A percentile compares a stretch with the other conserved stretches of the same genome.
These are phyloP conservation scores for Tuta absoluta DNA, from an alignment of 2,888 invertebrate genomes.

Conservation along the genomic window DNA sequence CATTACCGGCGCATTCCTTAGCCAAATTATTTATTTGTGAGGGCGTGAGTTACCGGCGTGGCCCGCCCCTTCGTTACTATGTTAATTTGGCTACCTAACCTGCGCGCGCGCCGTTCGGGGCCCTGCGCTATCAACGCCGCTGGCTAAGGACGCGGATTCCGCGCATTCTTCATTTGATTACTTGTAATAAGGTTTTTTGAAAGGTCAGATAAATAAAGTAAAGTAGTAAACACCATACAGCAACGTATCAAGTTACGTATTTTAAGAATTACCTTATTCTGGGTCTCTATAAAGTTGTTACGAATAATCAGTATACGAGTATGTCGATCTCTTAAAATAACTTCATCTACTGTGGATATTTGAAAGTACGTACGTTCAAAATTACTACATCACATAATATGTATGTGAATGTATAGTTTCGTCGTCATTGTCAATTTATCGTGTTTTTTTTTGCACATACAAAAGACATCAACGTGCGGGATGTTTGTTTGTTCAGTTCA, in stretches of 20 bases:
- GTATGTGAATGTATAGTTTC: too few relatives aligned
- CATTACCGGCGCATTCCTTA: constrained; percentile 56
- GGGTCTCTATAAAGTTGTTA: too few relatives aligned
- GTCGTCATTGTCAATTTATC: neutral
- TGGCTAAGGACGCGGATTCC: constrained; percentile 19
- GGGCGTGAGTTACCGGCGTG: constrained; percentile 74
- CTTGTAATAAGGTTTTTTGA: constrained; percentile 12
- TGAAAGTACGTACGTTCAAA: too few relatives aligned
- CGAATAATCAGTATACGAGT: too few relatives aligned
- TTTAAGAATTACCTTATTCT: too few relatives aligned
- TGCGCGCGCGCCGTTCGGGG: constrained; percentile 32
- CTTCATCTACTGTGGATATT: too few relatives aligned
- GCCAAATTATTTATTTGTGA: constrained; percentile 75
- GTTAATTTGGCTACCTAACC: constrained; percentile 69
- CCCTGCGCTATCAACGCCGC: constrained; percentile 8
- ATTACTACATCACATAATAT: too few relatives aligned
- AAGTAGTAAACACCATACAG: neutral
- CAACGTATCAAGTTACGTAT: too few relatives aligned
- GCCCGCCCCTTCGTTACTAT: constrained; percentile 78
- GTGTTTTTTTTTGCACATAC: constrained; percentile 14
- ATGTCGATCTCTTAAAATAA: too few relatives aligned
- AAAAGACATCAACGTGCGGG: constrained; percentile 24
- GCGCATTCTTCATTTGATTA: constrained; percentile 17
- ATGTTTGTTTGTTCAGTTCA: neutral
- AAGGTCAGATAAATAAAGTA: neutral